phyloP scores from a whole-genome alignment of 1,140 invertebrate species.

The Orchesella cincta region DNA sequence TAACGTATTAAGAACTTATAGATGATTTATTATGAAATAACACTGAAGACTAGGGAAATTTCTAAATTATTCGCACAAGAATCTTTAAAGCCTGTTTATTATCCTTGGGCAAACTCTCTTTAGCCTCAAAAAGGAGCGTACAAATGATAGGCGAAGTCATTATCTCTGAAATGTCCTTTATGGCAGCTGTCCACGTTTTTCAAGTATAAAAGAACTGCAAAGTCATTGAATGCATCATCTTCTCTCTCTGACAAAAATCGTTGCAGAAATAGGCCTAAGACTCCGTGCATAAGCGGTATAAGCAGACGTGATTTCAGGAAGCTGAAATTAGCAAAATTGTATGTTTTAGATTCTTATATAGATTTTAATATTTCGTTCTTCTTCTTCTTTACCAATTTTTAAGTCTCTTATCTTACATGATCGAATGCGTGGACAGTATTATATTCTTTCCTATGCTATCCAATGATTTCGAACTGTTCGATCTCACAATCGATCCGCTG shows the following conservation, averaged over 20 bases:
- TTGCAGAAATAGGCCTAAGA: constrained; percentile 41
- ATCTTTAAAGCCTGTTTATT: too few species aligned
- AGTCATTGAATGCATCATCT: constrained; percentile 47
- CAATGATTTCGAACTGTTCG: constrained; percentile 35
- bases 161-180: constrained; percentile 50
- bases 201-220: constrained; percentile 50
- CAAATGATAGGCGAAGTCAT: constrained; percentile 47
- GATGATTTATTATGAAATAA: too few species aligned
- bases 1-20: too few species aligned
- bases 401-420: constrained; percentile 48
- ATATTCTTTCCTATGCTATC: constrained; percentile 38
- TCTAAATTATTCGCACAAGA: too few species aligned
- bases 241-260: constrained; percentile 45
- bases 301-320: constrained; percentile 38
- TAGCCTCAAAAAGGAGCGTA: constrained; percentile 49
- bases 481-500: too few species aligned
- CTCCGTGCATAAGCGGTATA: constrained; percentile 42
- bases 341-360: constrained; percentile 16
- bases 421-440: constrained; percentile 46
- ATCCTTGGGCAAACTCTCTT: too few species aligned
- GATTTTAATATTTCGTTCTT: background rate
- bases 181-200: constrained; percentile 49
- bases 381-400: too few species aligned
- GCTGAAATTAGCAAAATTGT: constrained; percentile 28
- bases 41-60: too few species aligned